Conservation (phyloP, 2,888 invertebrate species). For the Pandemis heparana region DNA sequence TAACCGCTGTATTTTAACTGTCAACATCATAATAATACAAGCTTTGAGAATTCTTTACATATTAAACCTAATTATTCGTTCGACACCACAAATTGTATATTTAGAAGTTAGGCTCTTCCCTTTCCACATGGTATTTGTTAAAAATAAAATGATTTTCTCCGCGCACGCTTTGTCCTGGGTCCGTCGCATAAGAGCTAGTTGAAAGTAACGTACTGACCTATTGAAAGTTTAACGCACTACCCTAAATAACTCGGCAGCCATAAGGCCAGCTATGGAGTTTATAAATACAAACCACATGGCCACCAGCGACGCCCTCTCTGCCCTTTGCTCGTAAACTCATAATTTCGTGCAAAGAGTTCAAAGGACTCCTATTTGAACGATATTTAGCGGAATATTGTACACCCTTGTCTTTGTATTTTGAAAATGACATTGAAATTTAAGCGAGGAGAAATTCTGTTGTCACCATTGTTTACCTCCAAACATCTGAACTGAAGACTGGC, state of each 20-base stretch:
- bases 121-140: too few relatives aligned
- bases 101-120: too few relatives aligned
- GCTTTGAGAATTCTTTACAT: too few relatives aligned
- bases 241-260: constrained; percentile 41
- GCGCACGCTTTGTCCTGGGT: too few relatives aligned
- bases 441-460: background rate
- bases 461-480: background rate
- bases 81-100: too few relatives aligned
- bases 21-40: too few relatives aligned
- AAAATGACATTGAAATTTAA: background rate
- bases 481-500: background rate
- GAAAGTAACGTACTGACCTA: constrained; percentile 5
- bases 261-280: constrained; percentile 52
- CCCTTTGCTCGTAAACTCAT: constrained; percentile 18
- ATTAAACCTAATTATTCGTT: too few relatives aligned
- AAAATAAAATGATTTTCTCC: too few relatives aligned
- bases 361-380: constrained; percentile 21
- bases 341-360: constrained; percentile 26
- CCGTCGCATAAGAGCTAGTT: constrained; percentile 20
- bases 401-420: constrained; percentile 11
- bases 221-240: constrained; percentile 27
- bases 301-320: constrained; percentile 10
- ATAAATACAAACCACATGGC: constrained; percentile 60
- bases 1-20: too few relatives aligned
- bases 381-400: constrained; percentile 6